Conservation (phyloP, 2,797 vertebrate species). For the Epinephelus coioides region DNA sequence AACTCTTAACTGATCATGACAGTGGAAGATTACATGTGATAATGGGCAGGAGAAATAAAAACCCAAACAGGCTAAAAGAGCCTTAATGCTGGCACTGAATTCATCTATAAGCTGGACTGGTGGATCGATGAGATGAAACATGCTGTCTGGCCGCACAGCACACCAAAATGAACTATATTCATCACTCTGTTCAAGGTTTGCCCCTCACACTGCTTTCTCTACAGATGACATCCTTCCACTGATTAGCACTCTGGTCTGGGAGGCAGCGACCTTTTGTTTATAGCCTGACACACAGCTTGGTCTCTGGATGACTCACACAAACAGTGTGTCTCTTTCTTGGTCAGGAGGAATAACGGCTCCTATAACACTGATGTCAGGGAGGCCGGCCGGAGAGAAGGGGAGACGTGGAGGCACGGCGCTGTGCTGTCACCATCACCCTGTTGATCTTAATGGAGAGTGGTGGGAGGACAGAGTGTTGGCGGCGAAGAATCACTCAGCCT, state of each 20-base stretch:
- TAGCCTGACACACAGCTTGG: slow-evolving; percentile 42
- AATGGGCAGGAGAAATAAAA: neutral
- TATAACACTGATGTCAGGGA: slow-evolving; percentile 24
- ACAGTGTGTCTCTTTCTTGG: slow-evolving; percentile 49
- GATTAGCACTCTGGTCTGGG: slow-evolving; percentile 32
- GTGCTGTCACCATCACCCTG: slow-evolving; percentile 21
- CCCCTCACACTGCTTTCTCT: slow-evolving; percentile 22
- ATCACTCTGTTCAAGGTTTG: slow-evolving; percentile 33
- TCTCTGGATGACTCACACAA: slow-evolving; percentile 58
- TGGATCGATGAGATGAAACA: slow-evolving; percentile 35
- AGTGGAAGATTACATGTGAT: slow-evolving; percentile 11
- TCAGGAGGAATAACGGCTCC: slow-evolving; percentile 34
- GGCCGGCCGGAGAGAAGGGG: slow-evolving; percentile 11
- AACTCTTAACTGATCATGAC: neutral
- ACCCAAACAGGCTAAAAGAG: neutral
- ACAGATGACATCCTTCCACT: slow-evolving; percentile 35
- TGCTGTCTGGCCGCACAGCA: neutral
- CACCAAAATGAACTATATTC: neutral
- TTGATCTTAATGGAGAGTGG: slow-evolving; percentile 22
- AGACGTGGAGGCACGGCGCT: neutral
- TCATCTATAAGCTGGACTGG: slow-evolving; percentile 4
- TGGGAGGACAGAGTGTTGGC: slow-evolving; percentile 10
- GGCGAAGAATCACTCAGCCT: neutral
- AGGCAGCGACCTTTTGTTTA: slow-evolving; percentile 37
- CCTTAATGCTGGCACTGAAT: slow-evolving; percentile 22